phyloP scores from a whole-genome alignment of 1,140 invertebrate genomes.

The Microplitis mediator region DNA sequence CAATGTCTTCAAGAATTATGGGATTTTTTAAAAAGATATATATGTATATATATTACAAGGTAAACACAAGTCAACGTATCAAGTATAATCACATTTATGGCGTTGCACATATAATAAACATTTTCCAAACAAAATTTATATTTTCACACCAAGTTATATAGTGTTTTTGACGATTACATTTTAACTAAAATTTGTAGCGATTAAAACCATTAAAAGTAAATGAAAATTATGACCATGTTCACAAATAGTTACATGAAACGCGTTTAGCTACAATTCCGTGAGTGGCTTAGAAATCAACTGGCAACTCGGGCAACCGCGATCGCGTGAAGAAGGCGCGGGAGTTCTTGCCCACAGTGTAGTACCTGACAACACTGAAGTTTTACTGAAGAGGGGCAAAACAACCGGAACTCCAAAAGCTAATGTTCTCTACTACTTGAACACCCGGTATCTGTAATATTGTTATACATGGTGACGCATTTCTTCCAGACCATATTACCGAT shows the following conservation, averaged over 20 bases:
- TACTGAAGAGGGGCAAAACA: not conserved
- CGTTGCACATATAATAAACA: no score
- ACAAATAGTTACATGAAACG: not conserved
- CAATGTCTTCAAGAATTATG: no score
- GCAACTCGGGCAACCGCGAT: slow-evolving; percentile 42
- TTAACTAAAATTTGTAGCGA: not conserved
- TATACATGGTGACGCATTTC: slow-evolving; percentile 13
- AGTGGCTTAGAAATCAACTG: slow-evolving; percentile 47
- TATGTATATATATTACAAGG: no score
- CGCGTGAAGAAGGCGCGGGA: slow-evolving; percentile 57
- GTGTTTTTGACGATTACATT: not conserved
- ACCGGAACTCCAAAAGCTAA: not conserved
- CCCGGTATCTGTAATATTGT: slow-evolving; percentile 15
- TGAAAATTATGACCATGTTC: not conserved
- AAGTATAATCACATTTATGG: no score
- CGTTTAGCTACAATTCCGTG: slow-evolving; percentile 19
- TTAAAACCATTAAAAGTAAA: not conserved
- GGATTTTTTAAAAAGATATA: no score
- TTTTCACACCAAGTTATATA: no score
- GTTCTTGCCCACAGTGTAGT: slow-evolving; percentile 32
- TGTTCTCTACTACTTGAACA: slow-evolving; percentile 20
- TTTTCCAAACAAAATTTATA: no score
- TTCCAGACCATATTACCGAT: not conserved
- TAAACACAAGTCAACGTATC: no score
- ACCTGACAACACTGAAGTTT: slow-evolving; percentile 6